Evolutionary conservation across 2,797 vertebrate species (phyloP).

Genomic region (Poecilia picta): DNA sequence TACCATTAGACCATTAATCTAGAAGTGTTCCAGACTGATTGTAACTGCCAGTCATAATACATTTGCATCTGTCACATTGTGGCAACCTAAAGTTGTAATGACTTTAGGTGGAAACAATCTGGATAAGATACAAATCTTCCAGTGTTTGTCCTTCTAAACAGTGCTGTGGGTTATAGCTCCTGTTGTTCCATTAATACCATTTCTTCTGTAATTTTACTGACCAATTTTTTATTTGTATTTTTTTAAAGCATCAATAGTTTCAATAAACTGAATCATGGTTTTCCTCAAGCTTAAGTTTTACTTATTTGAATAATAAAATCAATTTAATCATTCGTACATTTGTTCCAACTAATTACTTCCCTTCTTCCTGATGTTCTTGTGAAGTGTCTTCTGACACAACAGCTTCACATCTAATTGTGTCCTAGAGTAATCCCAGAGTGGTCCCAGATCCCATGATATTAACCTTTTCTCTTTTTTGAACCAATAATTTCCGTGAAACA

Average conservation of each 20-base stretch:
- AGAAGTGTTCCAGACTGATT: too few species aligned
- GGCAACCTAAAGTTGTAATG: neutral
- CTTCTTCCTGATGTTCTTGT: neutral
- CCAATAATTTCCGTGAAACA: neutral
- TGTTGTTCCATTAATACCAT: neutral
- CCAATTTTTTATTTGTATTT: neutral
- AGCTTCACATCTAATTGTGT: neutral
- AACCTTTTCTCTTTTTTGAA: neutral
- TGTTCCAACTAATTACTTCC: neutral
- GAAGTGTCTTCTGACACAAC: neutral
- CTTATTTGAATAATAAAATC: neutral
- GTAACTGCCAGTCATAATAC: too few species aligned
- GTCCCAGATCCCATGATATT: neutral
- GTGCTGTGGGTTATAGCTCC: too few species aligned
- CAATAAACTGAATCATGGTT: neutral
- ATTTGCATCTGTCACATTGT: neutral
- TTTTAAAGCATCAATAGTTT: neutral
- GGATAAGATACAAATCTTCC: neutral
- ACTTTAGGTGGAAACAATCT: neutral
- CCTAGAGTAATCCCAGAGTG: too few species aligned
- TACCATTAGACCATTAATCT: too few species aligned
- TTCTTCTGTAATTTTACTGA: neutral
- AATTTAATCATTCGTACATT: neutral
- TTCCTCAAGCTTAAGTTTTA: neutral
- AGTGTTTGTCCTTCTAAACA: too few species aligned